Evolutionary conservation across 1,140 invertebrate species (phyloP).

Genomic region (Pseudomyrmex cubaensis): DNA sequence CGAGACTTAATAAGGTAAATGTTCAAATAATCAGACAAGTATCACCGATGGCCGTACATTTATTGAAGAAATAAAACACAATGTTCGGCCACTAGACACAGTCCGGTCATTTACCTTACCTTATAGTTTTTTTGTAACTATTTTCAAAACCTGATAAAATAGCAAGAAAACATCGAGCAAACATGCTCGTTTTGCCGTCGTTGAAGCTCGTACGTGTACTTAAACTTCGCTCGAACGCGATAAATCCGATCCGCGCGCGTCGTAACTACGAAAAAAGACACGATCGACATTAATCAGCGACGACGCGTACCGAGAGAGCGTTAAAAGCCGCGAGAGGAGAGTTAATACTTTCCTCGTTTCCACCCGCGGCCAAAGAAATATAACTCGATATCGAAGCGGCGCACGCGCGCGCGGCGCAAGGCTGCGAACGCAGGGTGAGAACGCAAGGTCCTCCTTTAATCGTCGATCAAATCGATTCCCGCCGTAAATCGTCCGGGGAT

Average conservation of each 20-base stretch:
- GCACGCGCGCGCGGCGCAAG: neutral
- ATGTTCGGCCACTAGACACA: no score
- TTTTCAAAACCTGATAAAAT: no score
- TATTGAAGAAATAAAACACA: no score
- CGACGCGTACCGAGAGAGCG: constrained; percentile 21
- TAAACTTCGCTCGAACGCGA: constrained; percentile 9
- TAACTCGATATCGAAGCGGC: neutral
- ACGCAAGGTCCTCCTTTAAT: constrained; percentile 45
- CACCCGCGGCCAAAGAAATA: constrained; percentile 29
- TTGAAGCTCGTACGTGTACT: no score
- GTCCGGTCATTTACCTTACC: no score
- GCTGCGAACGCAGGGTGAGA: constrained; percentile 4
- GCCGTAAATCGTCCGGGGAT: constrained; percentile 56
- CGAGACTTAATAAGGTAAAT: no score
- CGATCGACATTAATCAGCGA: constrained; percentile 29
- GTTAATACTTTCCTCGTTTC: constrained; percentile 28
- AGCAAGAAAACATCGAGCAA: neutral
- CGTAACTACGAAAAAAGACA: constrained; percentile 12
- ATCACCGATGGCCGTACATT: no score
- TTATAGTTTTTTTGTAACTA: no score
- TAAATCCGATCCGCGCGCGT: constrained; percentile 32
- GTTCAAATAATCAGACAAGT: no score
- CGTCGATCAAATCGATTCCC: constrained; percentile 59
- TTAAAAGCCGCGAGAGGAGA: constrained; percentile 21
- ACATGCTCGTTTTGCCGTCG: constrained; percentile 8